Evolutionary conservation across 2,113 vertebrate genomes (phyloP), one percentile per base, ranked within the genome.

Genomic region (Spermophilus dauricus): DNA sequence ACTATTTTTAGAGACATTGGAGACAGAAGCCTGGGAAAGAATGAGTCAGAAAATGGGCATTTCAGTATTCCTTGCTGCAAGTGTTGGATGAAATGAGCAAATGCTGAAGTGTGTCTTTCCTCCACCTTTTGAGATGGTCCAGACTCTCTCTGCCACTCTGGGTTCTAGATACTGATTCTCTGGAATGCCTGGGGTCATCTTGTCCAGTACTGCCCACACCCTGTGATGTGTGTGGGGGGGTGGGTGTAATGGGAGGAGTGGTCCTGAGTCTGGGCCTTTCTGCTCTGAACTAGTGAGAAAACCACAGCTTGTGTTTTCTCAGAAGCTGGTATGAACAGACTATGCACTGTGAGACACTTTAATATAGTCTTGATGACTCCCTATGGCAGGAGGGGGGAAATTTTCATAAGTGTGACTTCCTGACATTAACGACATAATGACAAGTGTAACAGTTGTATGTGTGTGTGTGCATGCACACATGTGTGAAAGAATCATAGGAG

Each of bases 241-340:
- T 42, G 42, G 9, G 4, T 85, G 20, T 86, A 53, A 58, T 37
- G 73, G 22, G 45, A 82, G 37, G 78, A 58, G 45, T 42, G 77
- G 69, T 58, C 95, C 82, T 1, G 28, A 86, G 39, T 13, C 37
- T 61, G 84, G 69, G 67, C 51, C 96, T n/a, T n/a, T 39, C 72
- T 80, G 26, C 80, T 93, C 67, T 58, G 56, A 72, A 65, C 48
- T 89, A 84, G 48, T 96, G 95, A 91, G 92, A 96, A 96, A 97
- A 97, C 53, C 89, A 83, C 84, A 92, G 65, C 42, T 84, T 34
- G 65, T 13, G 51, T 96, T 96, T 96, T 96, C 95, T 90, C 84
- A 94, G 85, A 88, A 81, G 72, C 6, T 7, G 67, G 9, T 26
- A 14, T 34, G 56, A 92, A 84, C 70, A 85, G 77, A 69, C 42